These are phyloP conservation scores for Acleris sparsana DNA, from an alignment of 2,888 invertebrate genomes.

Conservation along the genomic window DNA sequence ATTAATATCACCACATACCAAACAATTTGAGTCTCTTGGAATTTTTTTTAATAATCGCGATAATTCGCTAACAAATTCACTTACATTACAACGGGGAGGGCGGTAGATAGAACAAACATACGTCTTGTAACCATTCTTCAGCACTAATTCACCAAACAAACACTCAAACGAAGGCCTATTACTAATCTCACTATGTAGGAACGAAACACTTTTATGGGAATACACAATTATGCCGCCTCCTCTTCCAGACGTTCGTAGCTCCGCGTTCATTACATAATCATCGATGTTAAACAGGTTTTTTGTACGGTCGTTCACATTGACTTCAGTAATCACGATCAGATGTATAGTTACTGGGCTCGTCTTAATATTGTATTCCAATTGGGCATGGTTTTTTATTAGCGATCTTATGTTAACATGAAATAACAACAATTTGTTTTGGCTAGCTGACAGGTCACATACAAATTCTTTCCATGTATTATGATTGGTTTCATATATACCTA, in stretches of 20 bases:
- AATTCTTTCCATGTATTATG: background rate
- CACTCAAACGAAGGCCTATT: background rate
- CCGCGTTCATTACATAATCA: background rate
- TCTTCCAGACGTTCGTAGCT: background rate
- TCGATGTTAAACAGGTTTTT: background rate
- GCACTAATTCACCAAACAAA: background rate
- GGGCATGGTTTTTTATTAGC: background rate
- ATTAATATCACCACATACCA: no score
- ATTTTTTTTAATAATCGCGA: no score
- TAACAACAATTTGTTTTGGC: background rate
- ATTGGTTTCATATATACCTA: background rate
- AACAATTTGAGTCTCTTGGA: no score
- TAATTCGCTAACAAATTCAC: no score
- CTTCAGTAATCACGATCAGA: background rate
- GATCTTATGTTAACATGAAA: background rate
- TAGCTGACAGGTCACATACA: background rate
- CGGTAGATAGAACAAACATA: no score
- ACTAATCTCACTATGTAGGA: background rate
- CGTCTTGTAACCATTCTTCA: no score
- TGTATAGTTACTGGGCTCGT: background rate
- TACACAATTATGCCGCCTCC: slow-evolving; percentile 1
- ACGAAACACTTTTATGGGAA: background rate
- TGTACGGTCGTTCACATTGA: background rate
- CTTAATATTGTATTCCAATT: background rate
- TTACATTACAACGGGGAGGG: no score